Conservation (phyloP, 2,888 invertebrate genomes). For the Diaperis boleti region DNA sequence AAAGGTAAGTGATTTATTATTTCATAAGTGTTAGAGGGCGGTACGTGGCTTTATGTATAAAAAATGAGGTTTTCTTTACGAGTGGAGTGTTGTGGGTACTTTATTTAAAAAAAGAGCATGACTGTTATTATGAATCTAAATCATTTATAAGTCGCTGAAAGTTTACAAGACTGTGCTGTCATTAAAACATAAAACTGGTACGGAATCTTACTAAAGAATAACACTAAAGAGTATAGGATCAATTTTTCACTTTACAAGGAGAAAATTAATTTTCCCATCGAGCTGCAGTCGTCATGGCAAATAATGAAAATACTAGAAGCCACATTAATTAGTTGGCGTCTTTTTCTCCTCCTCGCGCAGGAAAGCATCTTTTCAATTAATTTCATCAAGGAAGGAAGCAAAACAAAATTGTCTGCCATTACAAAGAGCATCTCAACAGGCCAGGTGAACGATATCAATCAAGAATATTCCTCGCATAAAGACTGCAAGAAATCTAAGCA, state of each 20-base stretch:
- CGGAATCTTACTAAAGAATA: no score
- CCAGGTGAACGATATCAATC: conserved; percentile 36
- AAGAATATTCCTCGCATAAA: conserved; percentile 21
- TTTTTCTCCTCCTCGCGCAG: neutral
- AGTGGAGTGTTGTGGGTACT: conserved; percentile 32
- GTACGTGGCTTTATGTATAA: conserved; percentile 41
- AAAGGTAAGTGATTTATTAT: conserved; percentile 72
- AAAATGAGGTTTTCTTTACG: conserved; percentile 31
- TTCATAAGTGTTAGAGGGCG: conserved; percentile 44
- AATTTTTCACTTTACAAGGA: neutral
- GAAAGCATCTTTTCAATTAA: conserved; percentile 22
- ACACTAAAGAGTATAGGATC: no score
- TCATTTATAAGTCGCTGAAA: no score
- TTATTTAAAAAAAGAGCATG: no score
- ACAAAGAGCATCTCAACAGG: conserved; percentile 7
- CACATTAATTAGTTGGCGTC: conserved; percentile 19
- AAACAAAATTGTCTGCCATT: neutral
- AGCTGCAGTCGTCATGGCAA: neutral
- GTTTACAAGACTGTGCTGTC: no score
- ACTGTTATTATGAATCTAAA: no score
- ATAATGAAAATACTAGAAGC: conserved; percentile 16
- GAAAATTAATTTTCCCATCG: conserved; percentile 1
- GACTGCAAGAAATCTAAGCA: conserved; percentile 20
- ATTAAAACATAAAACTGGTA: no score
- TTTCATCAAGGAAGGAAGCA: conserved; percentile 8